These are phyloP conservation scores for Panulirus ornatus DNA, from an alignment of 1,140 invertebrate genomes.

Conservation along the genomic window DNA sequence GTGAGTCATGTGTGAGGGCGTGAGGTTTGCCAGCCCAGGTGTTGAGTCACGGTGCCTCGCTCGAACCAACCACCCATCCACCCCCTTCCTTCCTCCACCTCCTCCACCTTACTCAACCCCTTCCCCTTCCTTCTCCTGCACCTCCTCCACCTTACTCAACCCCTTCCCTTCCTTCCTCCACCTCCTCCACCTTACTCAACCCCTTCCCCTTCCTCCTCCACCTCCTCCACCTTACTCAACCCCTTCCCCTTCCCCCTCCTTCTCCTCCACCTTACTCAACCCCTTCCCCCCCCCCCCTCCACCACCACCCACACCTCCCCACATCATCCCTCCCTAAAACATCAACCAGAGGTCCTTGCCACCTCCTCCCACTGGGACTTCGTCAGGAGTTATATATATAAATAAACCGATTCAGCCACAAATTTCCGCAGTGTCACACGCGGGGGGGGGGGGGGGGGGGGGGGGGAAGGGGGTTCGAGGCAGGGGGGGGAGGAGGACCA, in stretches of 20 bases:
- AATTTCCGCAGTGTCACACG: neutral
- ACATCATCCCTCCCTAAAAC: no score
- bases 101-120: neutral
- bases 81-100: no score
- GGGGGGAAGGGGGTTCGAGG: no score
- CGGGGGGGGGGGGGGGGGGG: neutral
- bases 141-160: neutral
- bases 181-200: neutral
- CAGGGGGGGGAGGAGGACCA: no score
- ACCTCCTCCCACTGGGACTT: neutral
- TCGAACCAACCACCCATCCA: no score
- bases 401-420: neutral
- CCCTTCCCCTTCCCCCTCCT: neutral
- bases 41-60: no score
- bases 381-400: neutral
- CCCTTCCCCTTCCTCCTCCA: neutral
- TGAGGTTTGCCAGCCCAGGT: no score
- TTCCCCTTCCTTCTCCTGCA: neutral
- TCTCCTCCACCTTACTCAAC: neutral
- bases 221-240: neutral
- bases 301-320: no score
- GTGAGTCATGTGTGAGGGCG: no score
- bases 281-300: neutral
- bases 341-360: no score
- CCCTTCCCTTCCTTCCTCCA: neutral